These are phyloP conservation scores for Drosophila mojavensis DNA, from an alignment of 1,140 invertebrate species.

Conservation along the genomic window DNA sequence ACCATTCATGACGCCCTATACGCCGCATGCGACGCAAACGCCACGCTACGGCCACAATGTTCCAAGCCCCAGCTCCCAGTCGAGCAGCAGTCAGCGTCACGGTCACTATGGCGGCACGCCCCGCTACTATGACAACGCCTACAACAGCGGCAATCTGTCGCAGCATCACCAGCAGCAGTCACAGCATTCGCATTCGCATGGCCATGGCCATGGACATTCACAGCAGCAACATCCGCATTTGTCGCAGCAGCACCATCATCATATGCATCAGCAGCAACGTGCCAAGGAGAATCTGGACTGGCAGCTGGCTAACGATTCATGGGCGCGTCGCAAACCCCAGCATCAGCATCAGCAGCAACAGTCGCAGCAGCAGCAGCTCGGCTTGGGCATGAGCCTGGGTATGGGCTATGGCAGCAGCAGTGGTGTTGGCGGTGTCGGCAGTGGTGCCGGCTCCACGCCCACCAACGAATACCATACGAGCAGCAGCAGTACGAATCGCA, in stretches of 20 bases:
- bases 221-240: constrained; percentile 25
- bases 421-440: not conserved
- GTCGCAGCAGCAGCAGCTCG: constrained; percentile 29
- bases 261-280: constrained; percentile 61
- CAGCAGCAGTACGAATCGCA: constrained; percentile 22
- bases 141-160: constrained; percentile 28
- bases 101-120: constrained; percentile 72
- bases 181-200: constrained; percentile 39
- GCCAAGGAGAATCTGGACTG: constrained; percentile 77
- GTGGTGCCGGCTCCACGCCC: constrained; percentile 44
- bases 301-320: constrained; percentile 78
- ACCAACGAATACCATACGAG: constrained; percentile 58
- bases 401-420: not conserved
- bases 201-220: not conserved
- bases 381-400: constrained; percentile 42
- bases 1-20: constrained; percentile 95
- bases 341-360: constrained; percentile 51
- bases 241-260: constrained; percentile 51
- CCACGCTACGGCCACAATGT: constrained; percentile 87
- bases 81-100: constrained; percentile 83
- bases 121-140: constrained; percentile 60
- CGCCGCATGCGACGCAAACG: constrained; percentile 88
- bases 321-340: constrained; percentile 70
- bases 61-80: constrained; percentile 85
- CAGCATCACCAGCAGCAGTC: not conserved